phyloP scores from a whole-genome alignment of 2,888 invertebrate genomes.

The Cabera pusaria region DNA sequence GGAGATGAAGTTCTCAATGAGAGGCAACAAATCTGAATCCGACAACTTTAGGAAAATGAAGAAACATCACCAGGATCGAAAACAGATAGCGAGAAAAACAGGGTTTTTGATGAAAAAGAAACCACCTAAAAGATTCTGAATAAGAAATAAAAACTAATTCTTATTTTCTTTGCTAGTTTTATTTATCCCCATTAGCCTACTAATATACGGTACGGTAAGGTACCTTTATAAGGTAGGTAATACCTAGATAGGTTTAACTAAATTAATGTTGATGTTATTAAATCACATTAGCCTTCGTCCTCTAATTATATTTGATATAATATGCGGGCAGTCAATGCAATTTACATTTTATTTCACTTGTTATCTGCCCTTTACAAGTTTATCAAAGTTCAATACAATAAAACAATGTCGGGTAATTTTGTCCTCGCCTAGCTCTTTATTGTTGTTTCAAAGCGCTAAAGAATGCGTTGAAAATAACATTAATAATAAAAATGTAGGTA shows the following conservation, averaged over 20 bases:
- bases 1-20: constrained; percentile 90
- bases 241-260: no score
- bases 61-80: constrained; percentile 88
- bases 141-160: constrained; percentile 10
- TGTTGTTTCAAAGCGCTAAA: no score
- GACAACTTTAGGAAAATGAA: constrained; percentile 84
- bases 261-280: no score
- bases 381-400: constrained; percentile 36
- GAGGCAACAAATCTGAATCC: constrained; percentile 79
- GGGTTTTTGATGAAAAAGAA: constrained; percentile 68
- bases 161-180: constrained; percentile 4
- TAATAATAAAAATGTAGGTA: no score
- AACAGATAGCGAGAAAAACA: constrained; percentile 81
- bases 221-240: no score
- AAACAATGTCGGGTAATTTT: constrained; percentile 9
- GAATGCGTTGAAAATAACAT: no score
- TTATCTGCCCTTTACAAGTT: constrained; percentile 25
- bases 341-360: constrained; percentile 16
- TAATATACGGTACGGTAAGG: no score
- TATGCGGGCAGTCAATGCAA: no score
- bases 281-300: no score
- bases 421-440: no score
- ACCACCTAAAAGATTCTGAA: constrained; percentile 44
- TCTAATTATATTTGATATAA: no score
- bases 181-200: constrained; percentile 1